Percentiles rank a stretch among this genome's conserved stretches.
Conservation (phyloP, 2,797 vertebrate genomes). For the Poecilia velifera region DNA sequence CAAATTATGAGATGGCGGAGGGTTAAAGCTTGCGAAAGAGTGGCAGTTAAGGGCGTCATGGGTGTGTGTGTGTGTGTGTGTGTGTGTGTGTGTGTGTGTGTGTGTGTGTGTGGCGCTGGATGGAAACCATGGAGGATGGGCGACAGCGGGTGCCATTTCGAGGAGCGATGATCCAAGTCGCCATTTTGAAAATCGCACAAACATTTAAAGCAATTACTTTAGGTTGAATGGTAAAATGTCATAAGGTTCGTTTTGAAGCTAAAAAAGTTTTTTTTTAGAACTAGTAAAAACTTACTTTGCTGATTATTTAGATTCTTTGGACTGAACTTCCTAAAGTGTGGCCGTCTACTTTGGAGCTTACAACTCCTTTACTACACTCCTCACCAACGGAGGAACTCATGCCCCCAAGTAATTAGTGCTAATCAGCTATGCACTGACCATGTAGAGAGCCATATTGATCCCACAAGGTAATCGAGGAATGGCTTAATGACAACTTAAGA, state of each 20-base stretch:
- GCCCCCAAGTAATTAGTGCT: constrained; percentile 59
- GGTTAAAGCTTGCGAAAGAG: not conserved
- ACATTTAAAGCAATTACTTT: not conserved
- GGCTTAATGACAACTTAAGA: constrained; percentile 65
- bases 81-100: not conserved
- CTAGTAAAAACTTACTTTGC: not conserved
- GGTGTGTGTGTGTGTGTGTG: not conserved
- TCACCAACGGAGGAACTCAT: constrained; percentile 29
- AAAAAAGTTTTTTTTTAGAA: not conserved
- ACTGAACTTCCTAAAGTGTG: not conserved
- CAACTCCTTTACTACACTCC: constrained; percentile 8
- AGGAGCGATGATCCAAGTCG: not conserved
- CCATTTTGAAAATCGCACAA: constrained; percentile 46
- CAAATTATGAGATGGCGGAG: constrained; percentile 13
- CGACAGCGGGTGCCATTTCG: constrained; percentile 47
- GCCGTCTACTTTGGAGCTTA: constrained; percentile 15
- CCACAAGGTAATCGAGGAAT: constrained; percentile 60
- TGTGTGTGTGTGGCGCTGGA: not conserved
- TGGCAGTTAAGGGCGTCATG: not conserved
- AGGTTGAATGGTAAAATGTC: not conserved
- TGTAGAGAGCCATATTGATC: constrained; percentile 62
- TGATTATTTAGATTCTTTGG: not conserved
- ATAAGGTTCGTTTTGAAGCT: not conserved
- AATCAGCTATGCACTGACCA: constrained; percentile 59
- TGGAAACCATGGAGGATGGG: not conserved